Evolutionary conservation across 2,113 vertebrate genomes (phyloP).

Genomic region (Gadus macrocephalus): DNA sequence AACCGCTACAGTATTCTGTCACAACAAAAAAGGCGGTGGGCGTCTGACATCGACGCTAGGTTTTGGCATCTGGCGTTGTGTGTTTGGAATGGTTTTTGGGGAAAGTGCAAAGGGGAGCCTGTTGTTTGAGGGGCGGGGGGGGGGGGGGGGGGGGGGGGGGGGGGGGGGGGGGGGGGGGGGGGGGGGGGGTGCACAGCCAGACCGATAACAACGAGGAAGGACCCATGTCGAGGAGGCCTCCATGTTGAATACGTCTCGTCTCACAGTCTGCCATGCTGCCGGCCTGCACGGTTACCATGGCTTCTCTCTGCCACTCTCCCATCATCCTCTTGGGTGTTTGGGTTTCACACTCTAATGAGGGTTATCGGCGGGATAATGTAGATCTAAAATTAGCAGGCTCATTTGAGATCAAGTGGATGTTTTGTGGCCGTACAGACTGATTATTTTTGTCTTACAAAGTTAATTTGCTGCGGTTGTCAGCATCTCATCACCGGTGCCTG

Average conservation of each 20-base stretch:
- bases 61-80: too few relatives aligned
- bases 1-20: too few relatives aligned
- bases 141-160: not conserved
- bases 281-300: not conserved
- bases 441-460: too few relatives aligned
- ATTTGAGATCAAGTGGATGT: not conserved
- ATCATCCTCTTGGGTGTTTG: not conserved
- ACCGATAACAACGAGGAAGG: constrained; percentile 5
- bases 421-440: not conserved
- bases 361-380: not conserved
- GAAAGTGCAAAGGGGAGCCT: too few relatives aligned
- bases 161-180: too few relatives aligned
- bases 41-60: too few relatives aligned
- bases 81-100: too few relatives aligned
- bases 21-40: too few relatives aligned
- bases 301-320: not conserved
- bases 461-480: too few relatives aligned
- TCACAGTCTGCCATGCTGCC: not conserved
- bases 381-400: not conserved
- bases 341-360: not conserved
- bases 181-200: not conserved
- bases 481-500: too few relatives aligned
- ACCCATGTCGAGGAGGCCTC: constrained; percentile 2
- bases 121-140: too few relatives aligned
- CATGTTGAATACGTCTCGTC: constrained; percentile 9